These are phyloP conservation scores for Drosophila percnosoma DNA, from an alignment of 2,888 invertebrate species.

Conservation along the genomic window DNA sequence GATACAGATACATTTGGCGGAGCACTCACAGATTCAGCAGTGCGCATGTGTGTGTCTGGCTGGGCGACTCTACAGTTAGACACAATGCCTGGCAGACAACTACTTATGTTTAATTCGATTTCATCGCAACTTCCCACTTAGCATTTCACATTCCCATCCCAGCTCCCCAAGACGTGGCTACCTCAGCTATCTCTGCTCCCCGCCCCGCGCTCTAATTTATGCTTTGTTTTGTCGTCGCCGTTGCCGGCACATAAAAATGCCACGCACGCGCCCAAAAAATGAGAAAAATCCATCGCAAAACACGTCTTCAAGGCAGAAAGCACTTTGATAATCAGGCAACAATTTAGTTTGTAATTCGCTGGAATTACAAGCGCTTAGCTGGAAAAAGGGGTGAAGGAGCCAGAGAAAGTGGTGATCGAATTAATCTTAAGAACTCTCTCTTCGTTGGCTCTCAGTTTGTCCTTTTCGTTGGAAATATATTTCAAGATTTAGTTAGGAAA, in stretches of 20 bases:
- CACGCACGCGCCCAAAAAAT: conserved; percentile 58
- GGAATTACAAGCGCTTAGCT: conserved; percentile 41
- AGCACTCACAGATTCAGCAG: conserved; percentile 19
- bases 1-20: conserved; percentile 26
- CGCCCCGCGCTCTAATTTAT: conserved; percentile 65
- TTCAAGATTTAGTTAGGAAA: neutral
- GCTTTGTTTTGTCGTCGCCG: conserved; percentile 61
- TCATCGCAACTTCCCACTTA: conserved; percentile 33
- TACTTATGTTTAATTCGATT: conserved; percentile 74
- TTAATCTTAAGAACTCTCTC: neutral
- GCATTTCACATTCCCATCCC: conserved; percentile 1
- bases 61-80: conserved; percentile 19
- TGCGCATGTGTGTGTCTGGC: conserved; percentile 44
- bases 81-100: conserved; percentile 35
- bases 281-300: conserved; percentile 48
- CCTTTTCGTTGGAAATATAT: neutral
- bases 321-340: conserved; percentile 45
- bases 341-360: conserved; percentile 34
- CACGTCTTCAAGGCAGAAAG: conserved; percentile 31
- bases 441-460: neutral
- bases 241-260: conserved; percentile 62
- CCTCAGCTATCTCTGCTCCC: conserved; percentile 11
- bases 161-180: conserved; percentile 18
- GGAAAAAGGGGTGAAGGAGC: conserved; percentile 40
- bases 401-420: conserved; percentile 7